Conservation (phyloP, 2,797 vertebrate species). For the Mus minutoides region DNA sequence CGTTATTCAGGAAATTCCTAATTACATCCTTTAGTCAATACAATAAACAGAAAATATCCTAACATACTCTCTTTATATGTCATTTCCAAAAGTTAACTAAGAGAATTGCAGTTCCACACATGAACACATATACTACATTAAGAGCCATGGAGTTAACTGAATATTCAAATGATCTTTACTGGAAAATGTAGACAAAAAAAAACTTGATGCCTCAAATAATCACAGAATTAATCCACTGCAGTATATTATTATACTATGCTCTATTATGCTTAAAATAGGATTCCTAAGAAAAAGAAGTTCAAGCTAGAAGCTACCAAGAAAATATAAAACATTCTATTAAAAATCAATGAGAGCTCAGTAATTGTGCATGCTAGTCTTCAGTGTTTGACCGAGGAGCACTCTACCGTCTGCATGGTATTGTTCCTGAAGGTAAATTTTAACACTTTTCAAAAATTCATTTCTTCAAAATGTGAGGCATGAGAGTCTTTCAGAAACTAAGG, state of each 20-base stretch:
- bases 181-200: neutral
- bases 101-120: neutral
- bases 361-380: neutral
- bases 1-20: neutral
- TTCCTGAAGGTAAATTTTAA: neutral
- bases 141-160: neutral
- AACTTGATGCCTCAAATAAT: neutral
- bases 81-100: neutral
- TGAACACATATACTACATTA: rapidly evolving
- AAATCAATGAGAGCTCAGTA: neutral
- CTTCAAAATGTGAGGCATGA: neutral
- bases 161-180: neutral
- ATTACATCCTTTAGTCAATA: neutral
- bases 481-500: neutral
- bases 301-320: neutral
- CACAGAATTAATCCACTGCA: neutral
- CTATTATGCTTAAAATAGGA: neutral
- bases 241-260: neutral
- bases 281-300: neutral
- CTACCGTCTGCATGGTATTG: neutral
- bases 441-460: neutral
- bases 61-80: rapidly evolving
- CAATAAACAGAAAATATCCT: neutral
- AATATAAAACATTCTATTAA: neutral
- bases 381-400: neutral